Evolutionary conservation across 2,797 vertebrate species (phyloP), one percentile per base, ranked within the genome.

Genomic region (Poecilia picta): DNA sequence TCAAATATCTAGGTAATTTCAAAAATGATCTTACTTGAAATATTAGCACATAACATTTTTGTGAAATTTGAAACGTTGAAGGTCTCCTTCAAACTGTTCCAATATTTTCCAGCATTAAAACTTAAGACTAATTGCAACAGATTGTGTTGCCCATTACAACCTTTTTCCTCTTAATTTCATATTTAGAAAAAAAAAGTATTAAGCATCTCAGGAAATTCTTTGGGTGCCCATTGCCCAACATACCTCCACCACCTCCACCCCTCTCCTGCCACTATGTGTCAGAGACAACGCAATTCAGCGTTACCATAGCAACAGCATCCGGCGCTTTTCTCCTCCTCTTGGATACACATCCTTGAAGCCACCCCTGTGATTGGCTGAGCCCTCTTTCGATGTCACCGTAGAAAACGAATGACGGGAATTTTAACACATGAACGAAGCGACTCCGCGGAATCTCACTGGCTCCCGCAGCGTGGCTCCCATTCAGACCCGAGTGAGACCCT

Each of bases 291-390:
- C 79, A 78, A 87, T 86, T 85, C 89, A 80, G 85, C 72, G 95
- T 96, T 95, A 76, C 96, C 95, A 96, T 95, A 92, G 94, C 94
- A 96, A 97, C 96, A 95, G 78, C 95, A 95, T 95, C 94, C 92
- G 80, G 88, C 76, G 77, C 91, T 87, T 80, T 82, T 81, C 13
- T 45, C 80, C 90, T 88, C 88, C 83, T 92, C 91, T 51, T 94
- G 89, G 93, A 93, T 89, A 93, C 94, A 88, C 91, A 79, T 93
- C 87, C 87, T 71, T 62, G 72, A 41, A 89, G 85, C 85, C 23
- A 41, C 73, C 62, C 45, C 79, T 72, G 45, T 92, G 93, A 94
- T 95, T 95, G 95, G 95, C 16, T 33, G 75, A 81, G 79, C 78
- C 77, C 77, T 75, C 78, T 79, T 59, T 74, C 78, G 87, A 81